Conservation (phyloP, 2,113 vertebrate genomes). For the Odocoileus virginianus region DNA sequence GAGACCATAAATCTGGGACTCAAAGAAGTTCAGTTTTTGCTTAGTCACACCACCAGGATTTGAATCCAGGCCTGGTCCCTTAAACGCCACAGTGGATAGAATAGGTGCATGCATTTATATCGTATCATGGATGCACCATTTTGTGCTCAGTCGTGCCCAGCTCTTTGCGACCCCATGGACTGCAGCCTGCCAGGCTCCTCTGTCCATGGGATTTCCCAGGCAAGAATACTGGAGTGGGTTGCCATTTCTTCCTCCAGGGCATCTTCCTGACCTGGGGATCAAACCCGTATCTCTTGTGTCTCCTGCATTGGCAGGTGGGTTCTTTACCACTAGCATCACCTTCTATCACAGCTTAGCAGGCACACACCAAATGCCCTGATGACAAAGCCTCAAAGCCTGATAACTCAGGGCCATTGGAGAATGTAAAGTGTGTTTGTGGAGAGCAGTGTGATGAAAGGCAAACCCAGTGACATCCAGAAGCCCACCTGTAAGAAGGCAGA, state of each 20-base stretch:
- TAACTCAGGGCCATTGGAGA: neutral
- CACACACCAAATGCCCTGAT: neutral
- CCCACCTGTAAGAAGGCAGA: neutral
- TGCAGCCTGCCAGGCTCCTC: neutral
- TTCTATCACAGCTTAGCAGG: neutral
- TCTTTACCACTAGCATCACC: neutral
- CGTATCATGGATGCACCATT: neutral
- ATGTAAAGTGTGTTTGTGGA: neutral
- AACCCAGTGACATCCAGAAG: neutral
- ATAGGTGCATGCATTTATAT: fast-evolving
- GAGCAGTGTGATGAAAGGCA: neutral
- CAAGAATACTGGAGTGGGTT: neutral
- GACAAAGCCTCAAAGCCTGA: neutral
- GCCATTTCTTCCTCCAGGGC: neutral
- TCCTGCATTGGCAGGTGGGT: neutral
- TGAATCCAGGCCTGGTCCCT: neutral
- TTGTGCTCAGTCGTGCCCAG: neutral
- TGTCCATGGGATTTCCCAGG: neutral
- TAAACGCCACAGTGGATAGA: neutral
- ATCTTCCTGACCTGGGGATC: fast-evolving
- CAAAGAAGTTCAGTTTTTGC: neutral
- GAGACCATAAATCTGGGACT: neutral
- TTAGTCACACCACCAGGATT: neutral
- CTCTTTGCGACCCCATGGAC: neutral
- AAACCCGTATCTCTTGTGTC: fast-evolving